phyloP scores from a whole-genome alignment of 2,113 vertebrate genomes.

The Hiodon alosoides region DNA sequence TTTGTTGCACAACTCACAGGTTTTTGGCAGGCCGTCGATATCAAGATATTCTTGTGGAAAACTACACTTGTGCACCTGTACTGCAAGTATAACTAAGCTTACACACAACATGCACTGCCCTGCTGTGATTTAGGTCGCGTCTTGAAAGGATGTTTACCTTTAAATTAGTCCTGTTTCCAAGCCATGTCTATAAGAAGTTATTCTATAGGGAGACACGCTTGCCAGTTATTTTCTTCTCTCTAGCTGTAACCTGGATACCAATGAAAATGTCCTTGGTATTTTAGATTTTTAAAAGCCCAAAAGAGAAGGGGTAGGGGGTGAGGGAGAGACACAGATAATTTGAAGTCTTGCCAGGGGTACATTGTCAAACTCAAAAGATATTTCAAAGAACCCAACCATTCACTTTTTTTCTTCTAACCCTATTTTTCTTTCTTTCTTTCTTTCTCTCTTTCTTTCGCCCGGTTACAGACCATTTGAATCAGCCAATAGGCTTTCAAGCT shows the following conservation, averaged over 20 bases:
- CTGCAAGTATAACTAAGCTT: constrained; percentile 3
- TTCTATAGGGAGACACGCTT: constrained; percentile 56
- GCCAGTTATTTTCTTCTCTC: constrained; percentile 46
- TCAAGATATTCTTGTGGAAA: neutral
- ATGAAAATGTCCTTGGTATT: constrained; percentile 58
- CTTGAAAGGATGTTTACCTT: constrained; percentile 42
- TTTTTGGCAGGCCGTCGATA: no score
- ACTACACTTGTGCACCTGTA: constrained; percentile 8
- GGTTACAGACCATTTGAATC: constrained; percentile 64
- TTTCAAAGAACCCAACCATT: constrained; percentile 64
- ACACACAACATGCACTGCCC: constrained; percentile 1
- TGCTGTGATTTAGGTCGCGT: constrained; percentile 13
- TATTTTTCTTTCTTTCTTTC: constrained; percentile 37
- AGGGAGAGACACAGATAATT: constrained; percentile 55
- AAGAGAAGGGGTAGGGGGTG: constrained; percentile 45
- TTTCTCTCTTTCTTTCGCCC: constrained; percentile 49
- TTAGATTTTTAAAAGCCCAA: constrained; percentile 53
- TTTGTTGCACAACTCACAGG: no score
- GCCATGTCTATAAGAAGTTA: constrained; percentile 52
- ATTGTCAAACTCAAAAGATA: constrained; percentile 68
- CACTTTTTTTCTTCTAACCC: constrained; percentile 40
- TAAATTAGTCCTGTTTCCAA: constrained; percentile 42
- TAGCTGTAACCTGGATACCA: constrained; percentile 67
- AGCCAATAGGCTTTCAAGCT: constrained; percentile 62
- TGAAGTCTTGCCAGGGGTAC: constrained; percentile 55